These are phyloP conservation scores for Salvelinus sp. DNA, from an alignment of 2,113 vertebrate species.

Conservation along the genomic window DNA sequence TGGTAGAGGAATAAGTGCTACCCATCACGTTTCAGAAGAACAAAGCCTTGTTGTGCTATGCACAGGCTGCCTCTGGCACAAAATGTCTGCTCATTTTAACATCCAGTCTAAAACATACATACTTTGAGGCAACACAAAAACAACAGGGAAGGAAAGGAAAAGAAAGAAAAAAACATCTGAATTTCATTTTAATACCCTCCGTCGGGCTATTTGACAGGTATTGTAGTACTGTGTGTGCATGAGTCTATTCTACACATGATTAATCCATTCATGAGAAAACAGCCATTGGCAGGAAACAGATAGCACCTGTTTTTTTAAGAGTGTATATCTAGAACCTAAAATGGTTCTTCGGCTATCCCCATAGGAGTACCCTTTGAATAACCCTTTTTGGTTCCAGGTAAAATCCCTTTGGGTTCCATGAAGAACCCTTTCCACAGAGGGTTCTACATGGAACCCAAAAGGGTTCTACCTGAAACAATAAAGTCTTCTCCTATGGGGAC, in stretches of 20 bases:
- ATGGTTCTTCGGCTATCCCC: no score
- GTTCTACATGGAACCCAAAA: no score
- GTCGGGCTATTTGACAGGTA: conserved; percentile 53
- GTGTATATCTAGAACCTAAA: not conserved
- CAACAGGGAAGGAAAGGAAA: conserved; percentile 25
- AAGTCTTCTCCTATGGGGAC: no score
- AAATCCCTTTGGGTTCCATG: no score
- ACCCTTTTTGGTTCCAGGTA: no score
- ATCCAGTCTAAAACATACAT: conserved; percentile 58
- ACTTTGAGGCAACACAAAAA: conserved; percentile 50
- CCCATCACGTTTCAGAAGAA: conserved; percentile 67
- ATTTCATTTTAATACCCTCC: conserved; percentile 47
- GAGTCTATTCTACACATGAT: conserved; percentile 44
- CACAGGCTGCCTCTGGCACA: conserved; percentile 52
- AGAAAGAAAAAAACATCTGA: conserved; percentile 31
- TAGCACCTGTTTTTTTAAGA: no score
- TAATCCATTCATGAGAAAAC: conserved; percentile 35
- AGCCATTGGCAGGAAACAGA: conserved; percentile 11
- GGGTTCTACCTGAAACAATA: no score
- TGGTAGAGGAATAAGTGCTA: conserved; percentile 52
- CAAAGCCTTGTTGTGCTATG: conserved; percentile 51
- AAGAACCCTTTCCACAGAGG: no score
- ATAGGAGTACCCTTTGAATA: no score
- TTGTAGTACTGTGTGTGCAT: conserved; percentile 38
- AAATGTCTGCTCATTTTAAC: conserved; percentile 53